These are phyloP conservation scores for Siniperca knerii DNA, from an alignment of 2,113 vertebrate species.

Conservation along the genomic window DNA sequence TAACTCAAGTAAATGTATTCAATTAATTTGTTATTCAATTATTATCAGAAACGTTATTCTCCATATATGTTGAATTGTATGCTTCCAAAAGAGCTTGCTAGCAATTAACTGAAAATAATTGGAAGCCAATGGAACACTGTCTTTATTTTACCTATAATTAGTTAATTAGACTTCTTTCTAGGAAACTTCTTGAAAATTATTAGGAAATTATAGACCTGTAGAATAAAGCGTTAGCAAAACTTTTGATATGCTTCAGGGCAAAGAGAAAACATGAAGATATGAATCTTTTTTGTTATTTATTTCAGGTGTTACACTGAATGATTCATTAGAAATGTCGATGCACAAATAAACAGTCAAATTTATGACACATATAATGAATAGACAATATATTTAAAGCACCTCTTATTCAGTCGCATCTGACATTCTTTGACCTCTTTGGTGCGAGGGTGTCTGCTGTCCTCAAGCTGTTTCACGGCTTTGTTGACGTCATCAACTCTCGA, in stretches of 20 bases:
- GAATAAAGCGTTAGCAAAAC: background rate
- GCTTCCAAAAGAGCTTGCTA: background rate
- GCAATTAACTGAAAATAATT: background rate
- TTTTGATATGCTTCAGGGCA: background rate
- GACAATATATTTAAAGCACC: slow-evolving; percentile 78
- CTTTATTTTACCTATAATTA: background rate
- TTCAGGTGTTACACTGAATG: background rate
- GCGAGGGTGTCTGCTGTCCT: slow-evolving; percentile 91
- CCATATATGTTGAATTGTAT: background rate
- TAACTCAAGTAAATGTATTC: background rate
- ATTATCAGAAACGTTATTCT: background rate
- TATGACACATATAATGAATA: background rate
- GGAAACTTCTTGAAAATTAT: background rate
- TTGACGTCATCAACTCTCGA: slow-evolving; percentile 89
- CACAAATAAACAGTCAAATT: background rate
- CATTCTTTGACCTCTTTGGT: slow-evolving; percentile 90
- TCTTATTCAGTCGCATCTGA: slow-evolving; percentile 89
- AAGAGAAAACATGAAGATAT: background rate
- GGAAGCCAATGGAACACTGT: background rate
- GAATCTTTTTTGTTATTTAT: background rate
- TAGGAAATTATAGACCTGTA: background rate
- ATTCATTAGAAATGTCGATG: background rate
- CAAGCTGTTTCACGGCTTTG: slow-evolving; percentile 88
- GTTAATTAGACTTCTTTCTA: background rate
- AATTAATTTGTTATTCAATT: background rate